A percentile compares a stretch with the other conserved stretches of the same genome.
Conservation (phyloP, 2,113 vertebrate genomes). For the Nerophis lumbriciformis region DNA sequence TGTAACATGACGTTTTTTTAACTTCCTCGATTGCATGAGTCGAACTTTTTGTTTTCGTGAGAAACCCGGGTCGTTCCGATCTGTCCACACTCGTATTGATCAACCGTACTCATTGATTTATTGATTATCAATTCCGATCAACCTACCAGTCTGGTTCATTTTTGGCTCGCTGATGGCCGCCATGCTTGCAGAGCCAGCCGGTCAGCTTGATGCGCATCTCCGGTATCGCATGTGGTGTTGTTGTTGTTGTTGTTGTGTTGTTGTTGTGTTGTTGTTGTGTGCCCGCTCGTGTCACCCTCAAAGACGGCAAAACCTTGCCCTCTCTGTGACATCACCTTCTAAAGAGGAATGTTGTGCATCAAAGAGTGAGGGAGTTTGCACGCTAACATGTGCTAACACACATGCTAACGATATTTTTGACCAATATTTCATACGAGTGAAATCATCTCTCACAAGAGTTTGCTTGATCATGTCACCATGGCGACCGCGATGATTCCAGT, state of each 20-base stretch:
- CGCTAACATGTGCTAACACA: neutral
- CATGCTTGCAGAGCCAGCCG: neutral
- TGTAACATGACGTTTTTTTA: too few relatives aligned
- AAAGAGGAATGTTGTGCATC: neutral
- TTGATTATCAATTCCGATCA: neutral
- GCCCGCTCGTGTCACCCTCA: neutral
- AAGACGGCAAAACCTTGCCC: neutral
- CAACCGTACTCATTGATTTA: neutral
- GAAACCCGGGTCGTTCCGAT: too few relatives aligned
- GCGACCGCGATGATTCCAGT: too few relatives aligned
- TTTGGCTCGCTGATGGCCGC: neutral
- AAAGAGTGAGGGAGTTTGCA: neutral
- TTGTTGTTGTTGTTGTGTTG: neutral
- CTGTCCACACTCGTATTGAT: neutral
- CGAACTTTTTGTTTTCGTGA: too few relatives aligned
- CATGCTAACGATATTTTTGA: too few relatives aligned
- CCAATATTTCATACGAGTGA: too few relatives aligned
- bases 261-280: neutral
- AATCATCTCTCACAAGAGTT: too few relatives aligned
- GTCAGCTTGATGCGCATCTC: neutral
- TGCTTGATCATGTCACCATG: neutral
- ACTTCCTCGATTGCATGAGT: too few relatives aligned
- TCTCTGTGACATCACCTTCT: conserved; percentile 6
- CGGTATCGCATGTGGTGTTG: neutral
- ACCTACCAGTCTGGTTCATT: conserved; percentile 5